Percentiles rank a stretch among this genome's conserved stretches.
Conservation (phyloP, 2,797 vertebrate species). For the Gobionotothen gibberifrons region DNA sequence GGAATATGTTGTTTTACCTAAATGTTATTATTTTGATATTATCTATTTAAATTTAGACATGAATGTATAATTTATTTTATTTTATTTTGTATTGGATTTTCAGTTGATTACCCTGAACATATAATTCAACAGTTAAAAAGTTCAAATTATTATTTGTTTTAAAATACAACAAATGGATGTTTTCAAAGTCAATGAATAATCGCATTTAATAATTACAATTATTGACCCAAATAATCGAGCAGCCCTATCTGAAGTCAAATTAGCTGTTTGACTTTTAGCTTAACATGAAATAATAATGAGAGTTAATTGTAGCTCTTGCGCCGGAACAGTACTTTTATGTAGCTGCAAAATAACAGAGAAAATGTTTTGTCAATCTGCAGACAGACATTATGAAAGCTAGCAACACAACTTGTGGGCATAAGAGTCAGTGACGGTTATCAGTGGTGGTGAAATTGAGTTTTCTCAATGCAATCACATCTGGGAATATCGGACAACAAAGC, state of each 20-base stretch:
- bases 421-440: background rate
- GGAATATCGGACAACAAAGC: background rate
- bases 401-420: background rate
- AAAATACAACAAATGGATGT: too few relatives aligned
- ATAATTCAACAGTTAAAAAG: too few relatives aligned
- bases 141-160: too few relatives aligned
- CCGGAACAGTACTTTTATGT: constrained; percentile 3
- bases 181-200: too few relatives aligned
- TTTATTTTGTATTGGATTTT: too few relatives aligned
- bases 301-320: constrained; percentile 21
- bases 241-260: constrained; percentile 4
- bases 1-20: too few relatives aligned
- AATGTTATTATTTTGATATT: too few relatives aligned
- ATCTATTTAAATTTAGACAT: too few relatives aligned
- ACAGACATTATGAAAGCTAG: background rate
- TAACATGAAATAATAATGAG: constrained; percentile 44
- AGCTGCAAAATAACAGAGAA: constrained; percentile 8
- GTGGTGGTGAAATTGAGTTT: background rate
- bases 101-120: too few relatives aligned
- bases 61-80: too few relatives aligned
- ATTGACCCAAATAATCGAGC: too few relatives aligned
- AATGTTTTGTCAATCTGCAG: constrained; percentile 12
- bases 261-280: constrained; percentile 18
- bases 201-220: too few relatives aligned
- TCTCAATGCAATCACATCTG: background rate